A percentile compares a stretch with the other conserved stretches of the same genome.
Conservation (phyloP, 1,140 invertebrate genomes). For the Telenomus remus region DNA sequence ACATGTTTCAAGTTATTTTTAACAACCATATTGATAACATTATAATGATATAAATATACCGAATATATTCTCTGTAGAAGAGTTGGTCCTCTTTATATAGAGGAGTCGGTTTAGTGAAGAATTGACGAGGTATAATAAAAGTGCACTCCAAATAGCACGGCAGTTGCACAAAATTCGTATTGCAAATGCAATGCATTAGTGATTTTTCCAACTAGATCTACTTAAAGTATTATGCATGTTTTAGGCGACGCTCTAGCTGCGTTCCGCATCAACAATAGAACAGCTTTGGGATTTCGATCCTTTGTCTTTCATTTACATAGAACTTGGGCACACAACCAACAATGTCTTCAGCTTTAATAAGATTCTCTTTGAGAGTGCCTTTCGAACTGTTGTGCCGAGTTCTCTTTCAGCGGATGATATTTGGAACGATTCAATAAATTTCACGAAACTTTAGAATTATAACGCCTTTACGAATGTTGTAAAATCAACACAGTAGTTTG, state of each 20-base stretch:
- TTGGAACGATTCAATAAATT: conserved; percentile 51
- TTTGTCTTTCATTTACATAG: conserved; percentile 58
- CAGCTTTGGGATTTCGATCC: conserved; percentile 50
- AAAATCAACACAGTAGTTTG: conserved; percentile 24
- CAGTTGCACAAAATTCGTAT: conserved; percentile 54
- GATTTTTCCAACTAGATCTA: conserved; percentile 51
- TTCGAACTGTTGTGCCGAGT: conserved; percentile 46
- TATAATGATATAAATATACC: too few species aligned
- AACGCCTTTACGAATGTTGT: conserved; percentile 26
- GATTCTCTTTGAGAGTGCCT: conserved; percentile 52
- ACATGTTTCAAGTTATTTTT: too few species aligned
- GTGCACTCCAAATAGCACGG: conserved; percentile 52
- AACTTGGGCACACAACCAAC: conserved; percentile 57
- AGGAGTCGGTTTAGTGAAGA: too few species aligned
- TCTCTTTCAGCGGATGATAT: conserved; percentile 43
- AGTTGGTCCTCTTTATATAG: too few species aligned
- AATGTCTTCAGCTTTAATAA: conserved; percentile 55
- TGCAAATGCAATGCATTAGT: conserved; percentile 56
- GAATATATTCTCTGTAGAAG: too few species aligned
- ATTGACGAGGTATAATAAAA: conserved; percentile 49
- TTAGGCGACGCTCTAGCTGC: conserved; percentile 46
- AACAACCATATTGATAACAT: too few species aligned
- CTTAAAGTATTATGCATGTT: conserved; percentile 59
- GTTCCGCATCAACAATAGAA: conserved; percentile 44
- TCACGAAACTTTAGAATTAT: conserved; percentile 30